Conservation (phyloP, 2,888 invertebrate species). For the Oithona nana region DNA sequence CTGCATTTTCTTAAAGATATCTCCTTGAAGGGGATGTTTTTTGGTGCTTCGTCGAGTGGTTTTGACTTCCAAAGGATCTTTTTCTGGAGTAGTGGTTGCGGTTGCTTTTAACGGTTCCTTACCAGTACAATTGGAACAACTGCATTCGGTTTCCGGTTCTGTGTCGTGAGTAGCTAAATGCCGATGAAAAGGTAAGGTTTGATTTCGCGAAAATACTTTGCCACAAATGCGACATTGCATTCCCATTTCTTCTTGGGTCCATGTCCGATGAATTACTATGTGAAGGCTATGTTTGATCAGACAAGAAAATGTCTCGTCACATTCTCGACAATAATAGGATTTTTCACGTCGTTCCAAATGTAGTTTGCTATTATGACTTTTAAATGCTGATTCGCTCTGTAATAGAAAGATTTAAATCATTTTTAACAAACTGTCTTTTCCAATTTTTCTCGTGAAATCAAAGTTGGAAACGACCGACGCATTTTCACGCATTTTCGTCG, state of each 20-base stretch:
- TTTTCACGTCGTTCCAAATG: slow-evolving; percentile 1
- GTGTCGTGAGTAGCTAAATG: slow-evolving; percentile 4
- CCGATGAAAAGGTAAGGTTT: neutral
- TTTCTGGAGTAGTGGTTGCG: no score
- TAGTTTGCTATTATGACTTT: slow-evolving; percentile 11
- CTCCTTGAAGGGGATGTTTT: neutral
- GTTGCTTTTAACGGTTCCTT: neutral
- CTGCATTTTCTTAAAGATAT: neutral
- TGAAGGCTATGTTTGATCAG: neutral
- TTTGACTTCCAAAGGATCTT: neutral
- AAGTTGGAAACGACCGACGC: no score
- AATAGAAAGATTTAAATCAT: neutral
- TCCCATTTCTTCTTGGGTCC: neutral
- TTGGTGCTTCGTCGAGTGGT: neutral
- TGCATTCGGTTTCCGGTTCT: neutral
- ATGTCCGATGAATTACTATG: slow-evolving; percentile 5
- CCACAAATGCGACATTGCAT: slow-evolving; percentile 5
- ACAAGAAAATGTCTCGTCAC: slow-evolving; percentile 11
- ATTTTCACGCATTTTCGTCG: no score
- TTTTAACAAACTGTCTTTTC: neutral
- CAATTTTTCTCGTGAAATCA: no score
- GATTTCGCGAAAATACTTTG: slow-evolving; percentile 8
- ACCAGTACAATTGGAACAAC: neutral
- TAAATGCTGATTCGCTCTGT: slow-evolving; percentile 5
- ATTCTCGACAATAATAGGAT: slow-evolving; percentile 9